Base-by-base conservation (phyloP, 2,113 vertebrate genomes). In the Lutjanus erythropterus region DNA sequence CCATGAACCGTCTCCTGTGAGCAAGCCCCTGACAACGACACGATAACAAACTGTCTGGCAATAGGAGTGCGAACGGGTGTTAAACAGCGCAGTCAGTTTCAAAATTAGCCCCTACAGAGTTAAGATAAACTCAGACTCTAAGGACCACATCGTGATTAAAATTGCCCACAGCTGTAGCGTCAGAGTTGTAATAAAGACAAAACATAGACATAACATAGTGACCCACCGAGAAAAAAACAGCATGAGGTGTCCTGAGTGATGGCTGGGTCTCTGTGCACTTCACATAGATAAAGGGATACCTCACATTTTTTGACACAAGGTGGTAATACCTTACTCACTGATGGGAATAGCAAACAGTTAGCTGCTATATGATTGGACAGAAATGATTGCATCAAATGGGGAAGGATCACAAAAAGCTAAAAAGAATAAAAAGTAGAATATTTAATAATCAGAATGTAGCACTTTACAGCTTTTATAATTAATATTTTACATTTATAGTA, bases 141-240 rank as follows among this genome's bases (percentile, higher is more conserved):
- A 37, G 12, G 61, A 47, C 29, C 21, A 47, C 25, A 3, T 6
- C 19, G 14, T 55, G 35, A 35, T 25, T 44, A 6, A 53, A 75
- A 71, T 25, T 61, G 12, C 18, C 23, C 73, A 68, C 78, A 66
- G 69, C 82, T 87, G 84, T 29, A 75, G 27, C 62, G 81, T 74
- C 71, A 69, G 16, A 80, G 37, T 9, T 41, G 4, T 68, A 68
- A 71, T 56, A n/a, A 52, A 79, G 71, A 77, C 49, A 53, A 62
- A 64, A 41, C 4, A 23, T 23, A 80, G 80, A 87, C 83, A 83
- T 8, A 83, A 84, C 71, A 86, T 0, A 10, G 61, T 49, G 62
- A 66, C 52, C 23, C 2, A 23, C 27, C 53, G 52, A 69, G 46
- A 56, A 15, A 16, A 47, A 53, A 29, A 18, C 60, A 69, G 52